Percentiles rank a stretch among this genome's conserved stretches.
These are phyloP conservation scores for Helogale parvula DNA, from an alignment of 2,113 vertebrate species.

Conservation along the genomic window DNA sequence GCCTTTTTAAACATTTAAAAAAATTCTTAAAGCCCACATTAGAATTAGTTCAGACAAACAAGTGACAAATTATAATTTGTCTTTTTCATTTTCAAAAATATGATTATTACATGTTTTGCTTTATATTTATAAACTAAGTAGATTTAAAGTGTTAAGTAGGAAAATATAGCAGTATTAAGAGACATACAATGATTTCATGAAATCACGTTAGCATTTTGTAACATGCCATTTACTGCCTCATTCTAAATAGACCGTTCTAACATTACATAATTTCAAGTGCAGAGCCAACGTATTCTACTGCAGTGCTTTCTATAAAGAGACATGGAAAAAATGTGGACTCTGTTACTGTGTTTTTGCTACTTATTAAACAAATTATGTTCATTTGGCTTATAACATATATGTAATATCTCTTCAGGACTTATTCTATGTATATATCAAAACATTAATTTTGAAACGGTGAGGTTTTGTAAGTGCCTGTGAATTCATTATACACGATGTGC, in stretches of 20 bases:
- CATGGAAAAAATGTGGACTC: neutral
- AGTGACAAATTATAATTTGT: slow-evolving; percentile 41
- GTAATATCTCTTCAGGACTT: slow-evolving; percentile 46
- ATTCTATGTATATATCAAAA: slow-evolving; percentile 47
- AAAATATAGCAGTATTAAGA: slow-evolving; percentile 60
- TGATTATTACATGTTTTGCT: slow-evolving; percentile 66
- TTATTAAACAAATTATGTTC: slow-evolving; percentile 53
- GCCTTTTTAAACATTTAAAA: slow-evolving; percentile 73
- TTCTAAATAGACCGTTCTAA: slow-evolving; percentile 32
- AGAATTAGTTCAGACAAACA: slow-evolving; percentile 76
- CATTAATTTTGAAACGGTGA: slow-evolving; percentile 68
- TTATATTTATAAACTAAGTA: slow-evolving; percentile 75
- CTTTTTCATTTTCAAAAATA: slow-evolving; percentile 72
- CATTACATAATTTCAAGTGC: slow-evolving; percentile 63
- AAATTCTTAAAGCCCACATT: slow-evolving; percentile 79
- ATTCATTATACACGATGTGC: slow-evolving; percentile 59
- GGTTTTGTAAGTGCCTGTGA: slow-evolving; percentile 61
- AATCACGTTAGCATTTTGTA: slow-evolving; percentile 70
- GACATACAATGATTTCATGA: slow-evolving; percentile 64
- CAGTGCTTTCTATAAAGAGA: slow-evolving; percentile 41
- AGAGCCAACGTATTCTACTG: neutral
- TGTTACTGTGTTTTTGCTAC: slow-evolving; percentile 41
- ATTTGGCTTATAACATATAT: slow-evolving; percentile 51
- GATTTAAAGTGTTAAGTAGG: slow-evolving; percentile 73
- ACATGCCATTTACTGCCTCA: slow-evolving; percentile 22